phyloP scores from a whole-genome alignment of 2,797 vertebrate species.

The Onychomys leucogaster region DNA sequence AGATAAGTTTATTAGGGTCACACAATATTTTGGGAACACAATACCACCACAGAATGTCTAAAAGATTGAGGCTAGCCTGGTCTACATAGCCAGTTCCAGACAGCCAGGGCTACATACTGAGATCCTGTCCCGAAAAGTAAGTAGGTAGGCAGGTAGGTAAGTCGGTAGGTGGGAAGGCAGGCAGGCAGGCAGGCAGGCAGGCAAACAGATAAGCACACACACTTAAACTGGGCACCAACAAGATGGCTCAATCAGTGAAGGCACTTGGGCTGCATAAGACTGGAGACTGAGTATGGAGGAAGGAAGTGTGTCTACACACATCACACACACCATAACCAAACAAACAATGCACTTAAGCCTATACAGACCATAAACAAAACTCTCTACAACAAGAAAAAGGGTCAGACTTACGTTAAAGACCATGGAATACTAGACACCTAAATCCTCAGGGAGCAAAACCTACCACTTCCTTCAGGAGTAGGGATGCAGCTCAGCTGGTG shows the following conservation, averaged over 20 bases:
- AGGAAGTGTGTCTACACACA: background rate
- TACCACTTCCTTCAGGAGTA: too few relatives aligned
- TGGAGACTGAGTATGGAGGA: too few relatives aligned
- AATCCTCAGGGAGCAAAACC: background rate
- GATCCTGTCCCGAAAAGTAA: background rate
- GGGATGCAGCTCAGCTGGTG: background rate
- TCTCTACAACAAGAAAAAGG: background rate
- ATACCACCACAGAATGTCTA: too few relatives aligned
- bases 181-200: accelerated
- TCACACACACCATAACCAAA: background rate
- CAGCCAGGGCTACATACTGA: background rate
- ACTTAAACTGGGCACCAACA: background rate
- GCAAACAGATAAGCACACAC: background rate
- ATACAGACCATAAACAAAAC: background rate
- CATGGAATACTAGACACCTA: background rate
- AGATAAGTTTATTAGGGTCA: too few relatives aligned
- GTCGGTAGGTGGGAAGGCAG: too few relatives aligned
- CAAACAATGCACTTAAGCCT: background rate
- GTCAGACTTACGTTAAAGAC: background rate
- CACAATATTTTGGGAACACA: too few relatives aligned
- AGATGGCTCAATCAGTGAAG: background rate
- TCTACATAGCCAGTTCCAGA: background rate
- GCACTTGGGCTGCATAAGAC: too few relatives aligned
- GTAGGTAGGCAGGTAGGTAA: too few relatives aligned
- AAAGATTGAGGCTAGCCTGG: background rate